phyloP scores from a whole-genome alignment of 1,140 invertebrate species.

The Lamellibrachia luymesi region DNA sequence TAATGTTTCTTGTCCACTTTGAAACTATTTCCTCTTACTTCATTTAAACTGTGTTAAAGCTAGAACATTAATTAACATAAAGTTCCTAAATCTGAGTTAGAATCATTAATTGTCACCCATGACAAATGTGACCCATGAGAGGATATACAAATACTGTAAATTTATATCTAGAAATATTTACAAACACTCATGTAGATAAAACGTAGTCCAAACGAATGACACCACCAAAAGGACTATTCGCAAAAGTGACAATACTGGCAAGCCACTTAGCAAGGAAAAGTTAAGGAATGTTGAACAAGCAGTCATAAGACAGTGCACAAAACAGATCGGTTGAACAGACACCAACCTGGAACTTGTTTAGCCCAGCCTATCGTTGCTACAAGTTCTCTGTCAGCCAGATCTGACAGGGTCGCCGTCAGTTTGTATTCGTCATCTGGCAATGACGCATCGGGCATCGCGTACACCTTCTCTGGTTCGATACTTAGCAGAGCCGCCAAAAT shows the following conservation, averaged over 20 bases:
- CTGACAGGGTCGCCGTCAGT: constrained; percentile 70
- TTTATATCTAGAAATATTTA: too few species aligned
- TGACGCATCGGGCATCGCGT: constrained; percentile 61
- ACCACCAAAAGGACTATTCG: background rate
- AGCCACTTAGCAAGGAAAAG: background rate
- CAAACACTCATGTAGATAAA: background rate
- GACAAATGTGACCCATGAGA: too few species aligned
- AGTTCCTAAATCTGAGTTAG: too few species aligned
- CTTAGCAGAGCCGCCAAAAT: constrained; percentile 80
- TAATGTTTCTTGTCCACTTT: too few species aligned
- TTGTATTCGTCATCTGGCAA: constrained; percentile 61
- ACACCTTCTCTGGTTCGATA: constrained; percentile 84
- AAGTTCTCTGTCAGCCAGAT: constrained; percentile 90
- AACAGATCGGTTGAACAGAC: background rate
- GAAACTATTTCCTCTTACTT: too few species aligned
- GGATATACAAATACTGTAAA: too few species aligned
- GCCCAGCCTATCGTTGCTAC: constrained; percentile 96
- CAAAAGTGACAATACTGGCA: background rate
- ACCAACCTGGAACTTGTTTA: constrained; percentile 87
- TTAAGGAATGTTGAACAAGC: background rate
- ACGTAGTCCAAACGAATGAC: background rate
- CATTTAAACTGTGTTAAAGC: too few species aligned
- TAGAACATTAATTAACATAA: too few species aligned
- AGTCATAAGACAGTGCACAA: background rate
- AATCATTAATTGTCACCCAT: too few species aligned